Base-by-base conservation (phyloP, 2,113 vertebrate genomes). In the Cyanocitta stelleri region DNA sequence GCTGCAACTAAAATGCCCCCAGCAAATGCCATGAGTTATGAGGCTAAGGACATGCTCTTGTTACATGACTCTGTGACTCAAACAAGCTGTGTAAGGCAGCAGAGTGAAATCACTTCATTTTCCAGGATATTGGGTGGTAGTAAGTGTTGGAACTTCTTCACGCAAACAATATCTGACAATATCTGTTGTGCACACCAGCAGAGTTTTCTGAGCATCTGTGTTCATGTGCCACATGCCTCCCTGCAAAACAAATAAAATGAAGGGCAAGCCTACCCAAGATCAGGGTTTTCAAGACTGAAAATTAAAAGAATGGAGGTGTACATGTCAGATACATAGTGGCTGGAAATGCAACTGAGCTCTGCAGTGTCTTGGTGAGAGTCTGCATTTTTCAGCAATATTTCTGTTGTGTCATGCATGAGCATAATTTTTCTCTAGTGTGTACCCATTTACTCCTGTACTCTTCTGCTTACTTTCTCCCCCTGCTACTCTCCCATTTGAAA, bases 311-410 rank as follows among this genome's bases (percentile, higher is more conserved):
- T 26, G 13, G 33, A 79, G 20, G 16, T 4, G 1, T 44, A 12
- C 0, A 0, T 61, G 33, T 55, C 52, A 63, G 61, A 35, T 52
- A 66, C 0, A 0, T 43, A n/a, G 66, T 21, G 35, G 2, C 63
- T 69, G 59, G 37, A 84, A 87, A 68, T 0, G 0, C 21, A 75
- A 11, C 55, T 30, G 33, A 77, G 5, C 12, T 74, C 66, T 78
- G 43, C 37, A 56, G 49, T 14, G 3, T 64, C 44, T 44, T n/a
- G 19, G 15, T 13, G 30, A 75, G 6, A 87, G 2, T 66, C 43
- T 79, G 44, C 11, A 37, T 20, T 32, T 89, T 59, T 87, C 66
- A 85, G 74, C 58, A 79, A 10, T 63, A 30, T 39, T 89, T 73
- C 61, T 81, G 7, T 35, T 54, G 16, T 41, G 13, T 62, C 87